Evolutionary conservation across 2,797 vertebrate species (phyloP), one percentile per base, ranked within the genome.

Genomic region (Heliangelus exortis): DNA sequence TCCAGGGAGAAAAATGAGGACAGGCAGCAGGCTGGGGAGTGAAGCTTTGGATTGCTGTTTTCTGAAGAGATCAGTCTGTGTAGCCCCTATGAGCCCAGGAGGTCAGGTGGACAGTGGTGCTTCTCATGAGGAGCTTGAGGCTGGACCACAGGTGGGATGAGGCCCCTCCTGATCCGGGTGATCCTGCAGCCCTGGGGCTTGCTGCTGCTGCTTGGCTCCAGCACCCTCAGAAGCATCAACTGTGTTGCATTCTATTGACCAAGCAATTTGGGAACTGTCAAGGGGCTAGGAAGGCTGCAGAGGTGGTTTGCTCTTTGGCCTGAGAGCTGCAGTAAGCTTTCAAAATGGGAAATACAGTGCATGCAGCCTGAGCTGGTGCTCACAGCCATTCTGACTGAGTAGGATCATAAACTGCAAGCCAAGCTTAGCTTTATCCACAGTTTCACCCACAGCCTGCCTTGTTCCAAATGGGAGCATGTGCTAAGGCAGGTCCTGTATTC

Each of bases 391-490:
- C 68, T 87, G 50, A 68, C 33, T 78, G 45, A 75, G 51, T 17
- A 90, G 47, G 66, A 58, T n/a, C 36, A 45, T 58, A 66, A 77
- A 13, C 14, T 51, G 54, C 39, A 72, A 74, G 53, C 54, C 54
- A 87, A 51, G 18, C 36, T 87, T 50, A n/a, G 36, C 26, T 90
- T 85, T 86, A 59, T 72, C 87, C 91, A 54, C 9, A 10, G 20
- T 61, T 87, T 90, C 66, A 85, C 51, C 8, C 14, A 67, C 55
- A 31, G 66, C 22, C 45, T 92, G 53, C 61, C n/a, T 94, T 71
- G n/a, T 26, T 94, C 74, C 71, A 61, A 47, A 67, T 0, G 0
- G 20, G 6, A 92, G 10, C 33, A 6, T 29, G 31, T 14, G 39
- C 33, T 53, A 15, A 65, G 50, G 45, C 53, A 66, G 43, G 50